Evolutionary conservation across 2,113 vertebrate genomes (phyloP).

Genomic region (Thunnus thynnus): DNA sequence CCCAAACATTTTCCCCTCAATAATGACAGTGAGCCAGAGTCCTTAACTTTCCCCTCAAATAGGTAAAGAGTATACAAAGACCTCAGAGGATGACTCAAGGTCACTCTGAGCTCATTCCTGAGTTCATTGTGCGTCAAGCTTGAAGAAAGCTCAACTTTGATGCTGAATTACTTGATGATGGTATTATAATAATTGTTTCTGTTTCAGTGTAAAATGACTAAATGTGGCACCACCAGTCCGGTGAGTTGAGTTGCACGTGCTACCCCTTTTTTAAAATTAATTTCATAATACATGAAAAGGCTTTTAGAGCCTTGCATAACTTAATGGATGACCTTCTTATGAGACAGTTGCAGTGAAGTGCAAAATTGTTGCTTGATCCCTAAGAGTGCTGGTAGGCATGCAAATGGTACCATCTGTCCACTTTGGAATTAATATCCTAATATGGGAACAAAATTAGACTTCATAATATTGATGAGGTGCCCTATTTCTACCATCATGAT

Average conservation of each 20-base stretch:
- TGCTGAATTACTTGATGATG: conserved; percentile 9
- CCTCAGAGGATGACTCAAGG: conserved; percentile 64
- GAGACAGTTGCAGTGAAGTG: conserved; percentile 77
- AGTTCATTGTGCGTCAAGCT: not conserved
- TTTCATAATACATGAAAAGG: conserved; percentile 82
- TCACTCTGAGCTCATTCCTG: conserved; percentile 24
- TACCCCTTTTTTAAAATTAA: conserved; percentile 64
- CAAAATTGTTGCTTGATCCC: conserved; percentile 80
- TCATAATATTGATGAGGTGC: conserved; percentile 68
- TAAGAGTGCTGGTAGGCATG: conserved; percentile 72
- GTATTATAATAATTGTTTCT: conserved; percentile 25
- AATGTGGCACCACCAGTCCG: conserved; percentile 28
- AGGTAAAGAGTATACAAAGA: conserved; percentile 56
- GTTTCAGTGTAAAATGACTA: conserved; percentile 15
- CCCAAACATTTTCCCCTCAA: conserved; percentile 81
- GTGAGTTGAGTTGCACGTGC: conserved; percentile 44
- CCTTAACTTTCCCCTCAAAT: conserved; percentile 74
- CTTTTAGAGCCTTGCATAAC: conserved; percentile 77
- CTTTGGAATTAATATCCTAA: conserved; percentile 74
- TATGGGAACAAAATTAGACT: conserved; percentile 67
- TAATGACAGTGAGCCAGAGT: conserved; percentile 81
- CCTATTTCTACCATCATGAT: conserved; percentile 42
- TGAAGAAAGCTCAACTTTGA: not conserved
- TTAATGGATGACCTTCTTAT: conserved; percentile 80
- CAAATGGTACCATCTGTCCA: conserved; percentile 78